phyloP scores from a whole-genome alignment of 2,113 vertebrate species.

The Gopherus evgoodei region DNA sequence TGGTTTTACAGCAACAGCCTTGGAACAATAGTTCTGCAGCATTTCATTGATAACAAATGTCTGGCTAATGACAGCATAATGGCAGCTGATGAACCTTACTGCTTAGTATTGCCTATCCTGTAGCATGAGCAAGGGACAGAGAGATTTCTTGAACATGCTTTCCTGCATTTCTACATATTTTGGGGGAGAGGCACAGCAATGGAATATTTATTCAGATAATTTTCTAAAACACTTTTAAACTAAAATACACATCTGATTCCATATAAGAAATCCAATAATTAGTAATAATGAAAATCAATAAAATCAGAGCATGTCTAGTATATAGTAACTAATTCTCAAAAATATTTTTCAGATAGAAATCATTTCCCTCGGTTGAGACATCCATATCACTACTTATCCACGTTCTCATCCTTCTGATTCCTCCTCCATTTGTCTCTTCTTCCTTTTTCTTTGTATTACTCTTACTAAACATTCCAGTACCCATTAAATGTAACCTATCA shows the following conservation, averaged over 20 bases:
- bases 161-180: not conserved
- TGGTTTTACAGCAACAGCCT: slow-evolving; percentile 87
- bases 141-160: not conserved
- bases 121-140: not conserved
- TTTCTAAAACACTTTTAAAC: not conserved
- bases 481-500: not conserved
- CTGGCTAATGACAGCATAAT: slow-evolving; percentile 63
- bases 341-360: not conserved
- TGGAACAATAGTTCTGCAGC: slow-evolving; percentile 80
- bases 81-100: slow-evolving; percentile 60
- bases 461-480: not conserved
- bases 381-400: fast-evolving
- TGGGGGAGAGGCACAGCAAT: fast-evolving
- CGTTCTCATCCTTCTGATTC: not conserved
- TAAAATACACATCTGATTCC: not conserved
- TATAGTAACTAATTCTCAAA: not conserved
- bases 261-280: not conserved
- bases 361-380: not conserved
- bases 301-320: not conserved
- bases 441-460: not conserved
- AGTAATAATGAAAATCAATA: not conserved
- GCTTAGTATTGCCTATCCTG: slow-evolving; percentile 2
- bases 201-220: not conserved
- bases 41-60: slow-evolving; percentile 80
- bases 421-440: not conserved